Percentiles rank a stretch among this genome's conserved stretches.
Evolutionary conservation across 2,888 invertebrate genomes (phyloP).

Genomic region (Lasioglossum calceatum): DNA sequence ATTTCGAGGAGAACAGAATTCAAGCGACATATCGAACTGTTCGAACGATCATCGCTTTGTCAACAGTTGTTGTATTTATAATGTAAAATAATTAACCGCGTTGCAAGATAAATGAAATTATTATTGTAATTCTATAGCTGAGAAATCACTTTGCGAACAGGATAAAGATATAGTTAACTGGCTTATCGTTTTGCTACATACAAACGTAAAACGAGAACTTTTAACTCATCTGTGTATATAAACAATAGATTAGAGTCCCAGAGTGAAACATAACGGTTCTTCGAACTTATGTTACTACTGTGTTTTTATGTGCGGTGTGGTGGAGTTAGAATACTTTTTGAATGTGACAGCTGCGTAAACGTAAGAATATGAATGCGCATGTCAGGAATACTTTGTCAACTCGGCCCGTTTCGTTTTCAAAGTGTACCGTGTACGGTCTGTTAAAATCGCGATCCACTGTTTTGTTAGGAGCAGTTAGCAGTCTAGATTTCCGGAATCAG

Average conservation of each 20-base stretch:
- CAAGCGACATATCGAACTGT: neutral
- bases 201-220: neutral
- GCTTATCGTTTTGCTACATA: neutral
- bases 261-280: neutral
- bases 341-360: neutral
- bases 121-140: neutral
- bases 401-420: neutral
- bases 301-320: neutral
- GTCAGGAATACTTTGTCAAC: neutral
- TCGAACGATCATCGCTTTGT: neutral
- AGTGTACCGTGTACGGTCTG: neutral
- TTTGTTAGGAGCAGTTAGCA: slow-evolving; percentile 26
- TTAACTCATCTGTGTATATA: neutral
- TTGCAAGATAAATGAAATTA: neutral
- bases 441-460: neutral
- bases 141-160: neutral
- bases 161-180: neutral
- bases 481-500: slow-evolving; percentile 28
- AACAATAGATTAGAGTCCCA: neutral
- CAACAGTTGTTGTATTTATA: neutral
- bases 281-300: neutral
- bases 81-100: neutral
- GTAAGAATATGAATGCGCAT: neutral
- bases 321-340: neutral
- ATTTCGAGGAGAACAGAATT: neutral